Percentiles rank a stretch among this genome's conserved stretches.
These are phyloP conservation scores for Oreochromis niloticus DNA, from an alignment of 2,113 vertebrate genomes.

Conservation along the genomic window DNA sequence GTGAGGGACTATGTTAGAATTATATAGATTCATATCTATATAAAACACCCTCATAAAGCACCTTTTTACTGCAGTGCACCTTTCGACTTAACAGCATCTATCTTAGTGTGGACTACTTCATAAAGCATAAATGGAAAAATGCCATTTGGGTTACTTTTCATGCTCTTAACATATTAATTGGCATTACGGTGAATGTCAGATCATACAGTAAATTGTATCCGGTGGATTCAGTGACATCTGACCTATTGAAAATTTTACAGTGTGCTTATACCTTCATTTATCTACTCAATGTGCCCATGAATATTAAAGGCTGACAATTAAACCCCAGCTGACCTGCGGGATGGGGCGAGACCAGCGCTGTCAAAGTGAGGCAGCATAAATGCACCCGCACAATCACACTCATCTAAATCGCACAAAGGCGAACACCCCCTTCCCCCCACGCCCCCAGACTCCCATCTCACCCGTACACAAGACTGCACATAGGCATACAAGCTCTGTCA, in stretches of 20 bases:
- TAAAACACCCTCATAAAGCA: conserved; percentile 63
- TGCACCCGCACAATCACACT: conserved; percentile 10
- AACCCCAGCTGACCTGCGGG: conserved; percentile 69
- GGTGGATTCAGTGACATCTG: conserved; percentile 71
- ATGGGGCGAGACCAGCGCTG: conserved; percentile 36
- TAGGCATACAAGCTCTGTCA: conserved; percentile 18
- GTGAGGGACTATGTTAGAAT: conserved; percentile 55
- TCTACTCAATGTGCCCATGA: conserved; percentile 73
- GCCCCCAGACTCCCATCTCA: neutral
- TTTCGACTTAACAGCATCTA: conserved; percentile 54
- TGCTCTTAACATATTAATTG: conserved; percentile 77
- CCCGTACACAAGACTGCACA: conserved; percentile 10
- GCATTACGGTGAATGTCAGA: conserved; percentile 61
- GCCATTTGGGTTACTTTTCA: conserved; percentile 68
- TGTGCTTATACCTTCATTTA: conserved; percentile 77
- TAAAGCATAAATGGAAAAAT: conserved; percentile 67
- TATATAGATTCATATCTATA: conserved; percentile 64
- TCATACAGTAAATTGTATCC: conserved; percentile 74
- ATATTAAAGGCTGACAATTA: conserved; percentile 78
- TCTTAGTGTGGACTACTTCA: conserved; percentile 64
- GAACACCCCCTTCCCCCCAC: neutral
- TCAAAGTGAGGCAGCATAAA: conserved; percentile 47
- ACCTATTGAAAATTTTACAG: conserved; percentile 75
- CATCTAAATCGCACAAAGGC: conserved; percentile 11
- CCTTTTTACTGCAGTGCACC: conserved; percentile 44